These are phyloP conservation scores for Drosophila nebulosa DNA, from an alignment of 1,140 invertebrate genomes.

Conservation along the genomic window DNA sequence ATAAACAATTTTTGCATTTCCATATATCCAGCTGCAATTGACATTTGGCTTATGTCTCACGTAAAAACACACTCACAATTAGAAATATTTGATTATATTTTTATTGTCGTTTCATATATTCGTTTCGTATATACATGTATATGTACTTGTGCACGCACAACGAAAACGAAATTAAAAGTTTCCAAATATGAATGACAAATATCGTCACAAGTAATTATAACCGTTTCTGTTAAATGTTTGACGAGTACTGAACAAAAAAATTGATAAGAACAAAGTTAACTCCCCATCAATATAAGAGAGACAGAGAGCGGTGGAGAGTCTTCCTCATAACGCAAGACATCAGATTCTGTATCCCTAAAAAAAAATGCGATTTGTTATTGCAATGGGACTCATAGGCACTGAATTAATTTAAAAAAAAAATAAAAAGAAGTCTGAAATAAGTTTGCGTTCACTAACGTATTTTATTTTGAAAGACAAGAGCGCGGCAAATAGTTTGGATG, in stretches of 20 bases:
- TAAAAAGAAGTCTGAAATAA: no score
- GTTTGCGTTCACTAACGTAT: no score
- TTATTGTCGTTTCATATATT: slow-evolving; percentile 12
- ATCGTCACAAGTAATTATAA: slow-evolving; percentile 31
- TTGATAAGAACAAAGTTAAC: slow-evolving; percentile 62
- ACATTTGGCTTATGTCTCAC: neutral
- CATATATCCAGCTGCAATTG: neutral
- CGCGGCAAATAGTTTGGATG: no score
- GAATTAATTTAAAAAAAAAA: neutral
- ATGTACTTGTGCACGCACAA: neutral
- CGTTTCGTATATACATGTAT: neutral
- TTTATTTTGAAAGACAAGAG: no score
- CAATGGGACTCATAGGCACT: no score
- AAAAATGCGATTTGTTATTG: neutral
- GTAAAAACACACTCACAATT: slow-evolving; percentile 42
- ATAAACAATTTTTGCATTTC: neutral
- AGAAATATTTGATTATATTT: slow-evolving; percentile 3
- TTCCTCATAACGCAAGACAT: slow-evolving; percentile 9
- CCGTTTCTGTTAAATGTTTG: slow-evolving; percentile 64
- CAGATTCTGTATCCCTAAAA: neutral
- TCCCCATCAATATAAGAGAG: slow-evolving; percentile 24
- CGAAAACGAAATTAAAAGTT: neutral
- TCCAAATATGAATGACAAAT: slow-evolving; percentile 13
- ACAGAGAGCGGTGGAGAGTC: slow-evolving; percentile 32
- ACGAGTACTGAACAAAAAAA: slow-evolving; percentile 54